Percentiles rank a stretch among this genome's conserved stretches.
phyloP scores from a whole-genome alignment of 2,113 vertebrate species.

The Orthonyx spaldingii region DNA sequence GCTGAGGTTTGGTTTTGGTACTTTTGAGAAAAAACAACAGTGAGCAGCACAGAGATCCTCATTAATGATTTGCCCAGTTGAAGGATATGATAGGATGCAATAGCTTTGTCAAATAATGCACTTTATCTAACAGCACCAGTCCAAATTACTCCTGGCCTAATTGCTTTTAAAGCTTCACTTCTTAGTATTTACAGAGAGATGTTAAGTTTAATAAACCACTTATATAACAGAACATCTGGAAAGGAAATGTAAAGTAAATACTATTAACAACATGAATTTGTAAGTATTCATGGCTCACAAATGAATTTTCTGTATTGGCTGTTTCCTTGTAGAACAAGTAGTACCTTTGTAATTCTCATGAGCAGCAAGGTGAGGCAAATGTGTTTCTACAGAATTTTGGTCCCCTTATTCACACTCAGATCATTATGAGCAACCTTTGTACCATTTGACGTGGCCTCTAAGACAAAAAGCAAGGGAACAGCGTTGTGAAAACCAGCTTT shows the following conservation, averaged over 20 bases:
- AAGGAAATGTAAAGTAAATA: neutral
- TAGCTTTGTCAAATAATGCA: neutral
- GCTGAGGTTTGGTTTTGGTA: neutral
- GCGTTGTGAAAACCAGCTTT: neutral
- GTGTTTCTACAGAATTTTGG: neutral
- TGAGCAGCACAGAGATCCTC: neutral
- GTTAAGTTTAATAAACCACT: neutral
- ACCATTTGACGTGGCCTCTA: neutral
- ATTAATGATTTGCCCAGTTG: neutral
- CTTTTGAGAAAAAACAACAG: neutral
- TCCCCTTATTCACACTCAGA: neutral
- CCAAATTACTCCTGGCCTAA: neutral
- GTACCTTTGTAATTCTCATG: neutral
- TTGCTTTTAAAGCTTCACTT: slow-evolving; percentile 7
- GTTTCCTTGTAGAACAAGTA: neutral
- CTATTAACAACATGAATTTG: neutral
- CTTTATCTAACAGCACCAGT: neutral
- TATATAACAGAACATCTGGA: neutral
- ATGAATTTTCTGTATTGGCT: neutral
- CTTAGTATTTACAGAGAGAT: neutral
- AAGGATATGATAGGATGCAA: neutral
- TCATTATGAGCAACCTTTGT: neutral
- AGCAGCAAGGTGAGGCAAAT: neutral
- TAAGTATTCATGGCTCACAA: neutral
- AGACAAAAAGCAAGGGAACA: neutral